A percentile compares a stretch with the other conserved stretches of the same genome.
These are phyloP conservation scores for Pristionchus pacificus DNA, from an alignment of 1,140 invertebrate species.

Conservation along the genomic window DNA sequence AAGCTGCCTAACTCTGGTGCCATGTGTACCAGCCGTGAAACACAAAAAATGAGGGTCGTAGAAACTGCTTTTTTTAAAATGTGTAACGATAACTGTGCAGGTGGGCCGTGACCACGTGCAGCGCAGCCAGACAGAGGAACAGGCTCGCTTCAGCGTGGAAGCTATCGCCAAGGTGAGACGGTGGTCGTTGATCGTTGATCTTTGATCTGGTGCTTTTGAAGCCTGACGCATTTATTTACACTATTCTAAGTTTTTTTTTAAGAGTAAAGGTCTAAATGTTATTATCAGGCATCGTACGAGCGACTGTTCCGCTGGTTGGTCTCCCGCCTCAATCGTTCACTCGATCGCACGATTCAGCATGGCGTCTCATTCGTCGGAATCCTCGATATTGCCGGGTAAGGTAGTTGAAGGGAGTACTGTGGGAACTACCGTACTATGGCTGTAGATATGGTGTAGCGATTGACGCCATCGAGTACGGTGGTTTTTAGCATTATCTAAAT, in stretches of 20 bases:
- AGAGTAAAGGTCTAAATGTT: too few species aligned
- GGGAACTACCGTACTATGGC: neutral
- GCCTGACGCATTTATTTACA: too few species aligned
- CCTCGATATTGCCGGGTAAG: conserved; percentile 96
- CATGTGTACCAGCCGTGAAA: too few species aligned
- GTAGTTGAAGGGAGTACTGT: conserved; percentile 62
- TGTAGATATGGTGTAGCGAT: neutral
- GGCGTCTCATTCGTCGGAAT: conserved; percentile 87
- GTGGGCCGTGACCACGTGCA: conserved; percentile 94
- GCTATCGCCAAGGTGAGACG: conserved; percentile 76
- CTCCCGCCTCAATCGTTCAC: conserved; percentile 71
- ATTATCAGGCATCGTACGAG: conserved; percentile 84
- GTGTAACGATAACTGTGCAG: conserved; percentile 94
- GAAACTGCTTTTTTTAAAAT: too few species aligned
- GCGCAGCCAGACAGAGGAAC: conserved; percentile 96
- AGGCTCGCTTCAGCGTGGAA: conserved; percentile 85
- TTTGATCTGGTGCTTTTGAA: too few species aligned
- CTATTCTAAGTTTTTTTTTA: too few species aligned
- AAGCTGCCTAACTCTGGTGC: conserved; percentile 86
- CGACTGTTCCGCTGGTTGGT: conserved; percentile 96
- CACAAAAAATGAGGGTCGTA: too few species aligned
- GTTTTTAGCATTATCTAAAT: too few species aligned
- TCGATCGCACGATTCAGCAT: conserved; percentile 90
- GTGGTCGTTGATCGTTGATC: conserved; percentile 62
- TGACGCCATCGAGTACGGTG: neutral